Evolutionary conservation across 2,888 invertebrate genomes (phyloP), one percentile per base, ranked within the genome.

Genomic region (Pterostichus niger): DNA sequence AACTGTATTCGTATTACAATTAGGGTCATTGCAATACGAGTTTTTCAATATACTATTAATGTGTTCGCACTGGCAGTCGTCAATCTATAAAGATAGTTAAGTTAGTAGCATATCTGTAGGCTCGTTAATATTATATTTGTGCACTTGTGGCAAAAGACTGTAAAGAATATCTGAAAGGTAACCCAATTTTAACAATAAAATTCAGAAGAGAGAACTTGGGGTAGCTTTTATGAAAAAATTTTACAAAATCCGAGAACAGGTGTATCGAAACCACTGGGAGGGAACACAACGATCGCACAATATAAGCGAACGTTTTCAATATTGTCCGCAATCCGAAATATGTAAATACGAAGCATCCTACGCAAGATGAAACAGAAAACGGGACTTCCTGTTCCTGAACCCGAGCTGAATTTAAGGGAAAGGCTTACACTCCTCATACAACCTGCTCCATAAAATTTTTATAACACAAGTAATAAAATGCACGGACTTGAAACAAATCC

Each of bases 241-340:
- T 44, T 71, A 71, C 44, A 44, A 71, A 71, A 71, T 71, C 68
- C 44, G 68, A 46, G 64, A 49, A 52, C 64, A 68, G 79, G 79
- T 61, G 61, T 24, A 71, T 44, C 40, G 7, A 71, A 52, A 80
- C 33, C 33, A 40, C 7, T 9, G 9, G 40, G 6, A 9, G 40
- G 40, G 40, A 24, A 24, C 24, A 24, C 24, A 24, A 1, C 24
- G 24, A 24, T 24, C 40, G 52, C 35, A 68, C 80, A 68, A 80
- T 68, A 80, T 80, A 80, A 80, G 80, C 80, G 64, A 80, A 52
- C 68, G 80, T 68, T 61, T 64, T 64, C 80, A 68, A 80, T 80
- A 80, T 80, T 64, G 68, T 49, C 68, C 68, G 68, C 68, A 68
- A 80, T 80, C 52, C 80, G 31, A 80, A 80, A 80, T 68, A 80